Percentiles rank a stretch among this genome's conserved stretches.
phyloP scores from a whole-genome alignment of 2,888 invertebrate species.

The Calephelis perditalis region DNA sequence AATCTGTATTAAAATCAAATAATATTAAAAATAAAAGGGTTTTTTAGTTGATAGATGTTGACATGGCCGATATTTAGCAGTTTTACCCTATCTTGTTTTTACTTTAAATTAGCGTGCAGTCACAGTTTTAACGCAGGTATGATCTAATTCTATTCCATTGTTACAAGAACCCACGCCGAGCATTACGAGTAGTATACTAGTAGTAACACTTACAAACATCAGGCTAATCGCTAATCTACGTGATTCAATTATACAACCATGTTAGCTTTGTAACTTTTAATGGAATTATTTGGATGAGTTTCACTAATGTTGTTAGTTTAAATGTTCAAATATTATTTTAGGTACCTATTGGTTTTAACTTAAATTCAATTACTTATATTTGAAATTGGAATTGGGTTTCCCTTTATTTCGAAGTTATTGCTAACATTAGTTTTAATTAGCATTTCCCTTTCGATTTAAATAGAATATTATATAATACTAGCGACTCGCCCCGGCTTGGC shows the following conservation, averaged over 20 bases:
- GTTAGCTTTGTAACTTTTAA: slow-evolving; percentile 3
- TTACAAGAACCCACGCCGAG: not conserved
- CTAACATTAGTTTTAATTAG: no score
- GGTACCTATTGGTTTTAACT: not conserved
- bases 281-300: slow-evolving; percentile 3
- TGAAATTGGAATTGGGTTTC: no score
- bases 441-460: no score
- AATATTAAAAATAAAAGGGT: no score
- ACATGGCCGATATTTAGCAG: no score
- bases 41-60: no score
- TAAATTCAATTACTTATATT: no score
- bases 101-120: not conserved
- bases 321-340: not conserved
- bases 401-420: no score
- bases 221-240: slow-evolving; percentile 10
- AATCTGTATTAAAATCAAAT: no score
- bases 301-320: not conserved
- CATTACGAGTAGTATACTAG: not conserved
- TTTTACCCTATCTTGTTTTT: no score
- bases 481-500: no score
- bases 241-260: slow-evolving; percentile 6
- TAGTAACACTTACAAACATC: slow-evolving; percentile 11
- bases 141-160: slow-evolving; percentile 6
- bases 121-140: slow-evolving; percentile 1
- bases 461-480: no score